A percentile compares a stretch with the other conserved stretches of the same genome.
Evolutionary conservation across 1,140 invertebrate genomes (phyloP).

Genomic region (Phymorhynchus buccinoides): DNA sequence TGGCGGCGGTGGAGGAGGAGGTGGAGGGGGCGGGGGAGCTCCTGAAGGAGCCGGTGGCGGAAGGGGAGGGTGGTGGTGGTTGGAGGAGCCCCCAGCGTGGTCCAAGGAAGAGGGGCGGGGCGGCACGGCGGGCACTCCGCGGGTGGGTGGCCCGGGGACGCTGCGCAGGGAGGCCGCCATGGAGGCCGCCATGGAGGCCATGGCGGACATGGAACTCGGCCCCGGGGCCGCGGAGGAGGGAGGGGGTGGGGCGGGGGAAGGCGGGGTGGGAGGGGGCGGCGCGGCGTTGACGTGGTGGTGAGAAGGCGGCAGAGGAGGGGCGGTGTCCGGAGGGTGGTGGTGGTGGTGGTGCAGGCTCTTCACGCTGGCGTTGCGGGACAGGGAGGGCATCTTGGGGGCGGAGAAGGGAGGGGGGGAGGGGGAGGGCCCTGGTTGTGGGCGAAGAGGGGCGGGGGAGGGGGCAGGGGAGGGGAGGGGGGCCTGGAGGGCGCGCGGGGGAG

Average conservation of each 20-base stretch:
- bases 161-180: conserved; percentile 44
- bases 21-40: conserved; percentile 32
- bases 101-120: conserved; percentile 1
- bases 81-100: neutral
- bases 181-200: conserved; percentile 40
- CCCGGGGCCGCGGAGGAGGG: neutral
- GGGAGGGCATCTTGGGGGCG: conserved; percentile 28
- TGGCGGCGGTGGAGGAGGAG: conserved; percentile 44
- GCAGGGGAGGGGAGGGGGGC: conserved; percentile 19
- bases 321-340: conserved; percentile 4
- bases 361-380: conserved; percentile 40
- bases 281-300: neutral
- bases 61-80: conserved; percentile 25
- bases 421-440: conserved; percentile 21
- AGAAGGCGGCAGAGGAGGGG: neutral
- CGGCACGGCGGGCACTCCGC: conserved; percentile 26
- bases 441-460: conserved; percentile 14
- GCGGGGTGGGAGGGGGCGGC: neutral
- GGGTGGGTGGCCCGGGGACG: conserved; percentile 5
- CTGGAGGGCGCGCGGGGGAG: conserved; percentile 32
- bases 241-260: neutral
- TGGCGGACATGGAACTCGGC: conserved; percentile 28
- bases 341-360: conserved; percentile 38
- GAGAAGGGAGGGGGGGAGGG: conserved; percentile 33
- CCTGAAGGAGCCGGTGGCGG: conserved; percentile 44